Conservation (phyloP, 2,113 vertebrate species). For the Agapornis roseicollis region DNA sequence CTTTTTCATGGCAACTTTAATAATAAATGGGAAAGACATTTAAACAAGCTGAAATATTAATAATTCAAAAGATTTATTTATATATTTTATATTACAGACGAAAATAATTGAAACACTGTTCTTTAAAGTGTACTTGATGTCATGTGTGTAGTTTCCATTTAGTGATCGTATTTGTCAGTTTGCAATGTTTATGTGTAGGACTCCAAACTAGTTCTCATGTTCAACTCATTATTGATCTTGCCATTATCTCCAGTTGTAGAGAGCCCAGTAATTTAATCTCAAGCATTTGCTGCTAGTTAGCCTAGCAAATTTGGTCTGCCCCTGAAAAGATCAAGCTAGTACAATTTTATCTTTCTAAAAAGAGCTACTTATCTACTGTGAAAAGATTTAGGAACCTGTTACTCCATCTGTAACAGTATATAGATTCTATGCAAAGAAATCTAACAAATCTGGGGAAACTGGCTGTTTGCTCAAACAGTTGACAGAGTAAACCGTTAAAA, state of each 20-base stretch:
- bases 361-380: background rate
- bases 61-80: background rate
- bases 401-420: background rate
- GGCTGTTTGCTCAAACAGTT: background rate
- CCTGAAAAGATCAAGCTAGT: background rate
- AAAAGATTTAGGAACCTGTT: slow-evolving; percentile 10
- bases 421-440: background rate
- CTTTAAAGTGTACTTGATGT: background rate
- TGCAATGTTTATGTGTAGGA: background rate
- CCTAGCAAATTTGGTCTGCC: background rate
- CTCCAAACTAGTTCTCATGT: background rate
- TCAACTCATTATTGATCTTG: background rate
- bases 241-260: background rate
- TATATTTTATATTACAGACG: background rate
- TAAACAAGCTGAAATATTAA: background rate
- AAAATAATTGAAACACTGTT: background rate
- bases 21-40: background rate
- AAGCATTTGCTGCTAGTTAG: background rate
- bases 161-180: background rate
- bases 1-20: background rate
- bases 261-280: background rate
- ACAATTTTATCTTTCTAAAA: background rate
- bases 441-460: background rate
- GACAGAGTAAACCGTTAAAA: background rate
- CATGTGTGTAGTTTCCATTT: background rate